Evolutionary conservation across 2,113 vertebrate species (phyloP), one percentile per base, ranked within the genome.

Genomic region (Pygoscelis antarcticus): DNA sequence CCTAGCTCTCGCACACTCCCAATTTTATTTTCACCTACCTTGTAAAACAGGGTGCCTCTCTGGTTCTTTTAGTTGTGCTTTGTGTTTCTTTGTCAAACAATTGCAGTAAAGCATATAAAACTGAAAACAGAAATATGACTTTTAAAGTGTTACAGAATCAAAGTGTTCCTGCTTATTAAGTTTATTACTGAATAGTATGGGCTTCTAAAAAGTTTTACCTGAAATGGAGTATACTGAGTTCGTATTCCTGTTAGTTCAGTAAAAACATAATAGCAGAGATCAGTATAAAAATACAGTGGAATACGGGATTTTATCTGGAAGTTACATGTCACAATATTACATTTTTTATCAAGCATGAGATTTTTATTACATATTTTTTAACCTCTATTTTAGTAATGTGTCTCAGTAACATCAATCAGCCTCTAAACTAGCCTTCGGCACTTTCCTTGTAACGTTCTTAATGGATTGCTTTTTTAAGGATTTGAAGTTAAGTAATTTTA

Each of bases 401-500:
- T 92, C 54, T 95, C 86, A 83, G 91, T 93, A 96, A 87, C 57
- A 96, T 94, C 95, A 97, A 38, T 96, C 84, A 97, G 71, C 78
- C 86, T 96, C 96, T 94, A 97, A 89, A 96, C 90, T 96, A 97
- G 97, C 92, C 93, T 95, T 96, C 93, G 96, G 96, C 96, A 96
- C 76, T 98, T 98, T 96, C 54, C 91, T 74, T 90, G 71, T 96
- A 94, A 96, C 94, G 72, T 97, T 95, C 96, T 97, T 98, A 98
- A 98, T 97, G 79, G 96, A 95, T 96, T 97, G 80, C 38, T 94
- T 97, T 96, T 95, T 96, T 92, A 95, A 96, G 85, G 87, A 88
- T 93, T 92, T 86, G 51, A 92, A 94, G 57, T 96, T 83, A 87
- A 92, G 85, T 89, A 62, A 89, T 95, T 97, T 97, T 95, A 88